phyloP scores from a whole-genome alignment of 2,888 invertebrate species.

The Diloba caeruleocephala region DNA sequence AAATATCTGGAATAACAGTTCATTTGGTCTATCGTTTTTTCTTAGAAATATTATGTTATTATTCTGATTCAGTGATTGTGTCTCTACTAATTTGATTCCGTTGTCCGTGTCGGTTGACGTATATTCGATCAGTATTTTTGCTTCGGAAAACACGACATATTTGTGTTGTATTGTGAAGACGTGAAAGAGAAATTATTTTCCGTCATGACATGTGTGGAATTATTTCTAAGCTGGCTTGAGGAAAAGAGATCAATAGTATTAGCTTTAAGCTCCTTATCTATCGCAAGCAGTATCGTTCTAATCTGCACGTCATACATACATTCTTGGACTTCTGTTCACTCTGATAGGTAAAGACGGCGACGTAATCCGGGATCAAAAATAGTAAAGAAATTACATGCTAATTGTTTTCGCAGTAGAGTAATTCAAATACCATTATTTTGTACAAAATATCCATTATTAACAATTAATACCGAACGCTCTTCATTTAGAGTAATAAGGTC shows the following conservation, averaged over 20 bases:
- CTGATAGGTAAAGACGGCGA: neutral
- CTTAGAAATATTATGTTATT: conserved; percentile 15
- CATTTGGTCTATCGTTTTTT: conserved; percentile 11
- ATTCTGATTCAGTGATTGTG: conserved; percentile 43
- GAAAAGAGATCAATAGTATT: conserved; percentile 18
- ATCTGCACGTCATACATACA: conserved; percentile 1
- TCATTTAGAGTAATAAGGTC: conserved; percentile 30
- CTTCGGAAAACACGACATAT: conserved; percentile 33
- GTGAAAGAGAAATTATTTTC: conserved; percentile 25
- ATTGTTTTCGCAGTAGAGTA: neutral
- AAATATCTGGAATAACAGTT: conserved; percentile 9
- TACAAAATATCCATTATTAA: neutral
- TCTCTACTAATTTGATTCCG: conserved; percentile 32
- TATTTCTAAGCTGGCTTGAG: conserved; percentile 3
- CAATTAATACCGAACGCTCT: conserved; percentile 12
- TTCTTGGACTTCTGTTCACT: neutral
- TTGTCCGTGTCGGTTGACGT: conserved; percentile 17
- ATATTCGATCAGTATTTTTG: conserved; percentile 37
- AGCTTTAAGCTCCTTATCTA: conserved; percentile 10
- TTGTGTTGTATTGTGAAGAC: conserved; percentile 12
- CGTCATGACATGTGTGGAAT: conserved; percentile 9
- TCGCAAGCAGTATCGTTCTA: conserved; percentile 4
- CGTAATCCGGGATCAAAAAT: no score
- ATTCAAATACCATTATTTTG: neutral
- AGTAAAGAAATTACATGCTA: no score